Base-by-base conservation (phyloP, 2,113 vertebrate species). In the Notothenia rossii region DNA sequence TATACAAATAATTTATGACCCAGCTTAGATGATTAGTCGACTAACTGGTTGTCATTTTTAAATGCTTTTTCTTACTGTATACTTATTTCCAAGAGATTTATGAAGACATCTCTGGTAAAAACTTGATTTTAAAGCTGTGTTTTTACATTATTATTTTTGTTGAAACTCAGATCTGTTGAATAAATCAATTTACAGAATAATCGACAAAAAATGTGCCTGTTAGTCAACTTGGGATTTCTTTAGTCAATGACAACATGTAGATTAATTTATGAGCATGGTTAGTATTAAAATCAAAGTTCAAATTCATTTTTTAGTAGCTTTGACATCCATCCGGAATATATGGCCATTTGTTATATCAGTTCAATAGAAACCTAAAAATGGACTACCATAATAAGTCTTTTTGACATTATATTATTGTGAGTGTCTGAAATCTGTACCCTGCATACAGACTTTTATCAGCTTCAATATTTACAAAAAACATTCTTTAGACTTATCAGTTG, bases 401-500 rank as follows among this genome's bases (percentile, higher is more conserved):
- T 43, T 20, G 4, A 56, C 50, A 1, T 78, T 55, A 36, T 25
- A 40, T 53, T 59, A 8, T 2, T 22, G 10, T 14, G 7, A 46
- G 2, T 54, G 29, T 79, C 68, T 76, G 7, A 60, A n/a, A 56
- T 77, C 48, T 71, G 59, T 4, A 10, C 40, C 40, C 77, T 76
- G 67, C 51, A 20, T 36, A 9, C 12, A 15, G 12, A 40, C 8
- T 51, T 65, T 72, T 45, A 86, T 82, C 72, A 82, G 56, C 79
- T 56, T 25, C 59, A 14, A 18, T 78, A 82, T 83, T 83, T 72
- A 68, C 53, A 56, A 33, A 33, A 60, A 75, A 79, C 73, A 81
- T 81, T 78, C 53, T 63, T 68, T 49, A 15, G 22, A 40, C 71
- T 79, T 88, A 87, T 88, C 82, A 77, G 55, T 71, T 76, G 36